Percentiles rank a stretch among this genome's conserved stretches.
These are phyloP conservation scores for Lacerta agilis DNA, from an alignment of 2,797 vertebrate genomes.

Conservation along the genomic window DNA sequence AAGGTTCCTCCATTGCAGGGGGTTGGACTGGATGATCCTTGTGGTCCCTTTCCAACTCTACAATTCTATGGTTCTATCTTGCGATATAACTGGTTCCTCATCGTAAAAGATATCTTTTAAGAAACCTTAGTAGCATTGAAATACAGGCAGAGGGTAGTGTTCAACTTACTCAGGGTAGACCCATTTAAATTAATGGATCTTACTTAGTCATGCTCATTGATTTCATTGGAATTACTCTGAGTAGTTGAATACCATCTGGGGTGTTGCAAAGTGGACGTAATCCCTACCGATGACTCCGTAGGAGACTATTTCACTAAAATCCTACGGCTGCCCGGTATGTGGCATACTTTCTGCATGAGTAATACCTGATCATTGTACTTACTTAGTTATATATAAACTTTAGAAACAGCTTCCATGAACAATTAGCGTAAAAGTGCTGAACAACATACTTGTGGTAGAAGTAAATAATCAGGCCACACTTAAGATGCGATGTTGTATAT, in stretches of 20 bases:
- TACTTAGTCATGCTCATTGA: too few relatives aligned
- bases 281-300: neutral
- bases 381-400: slow-evolving; percentile 6
- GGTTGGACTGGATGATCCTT: too few relatives aligned
- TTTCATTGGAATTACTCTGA: too few relatives aligned
- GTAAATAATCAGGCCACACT: neutral
- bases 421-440: neutral
- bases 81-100: neutral
- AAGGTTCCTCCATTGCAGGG: too few relatives aligned
- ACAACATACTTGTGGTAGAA: neutral
- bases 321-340: neutral
- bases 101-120: neutral
- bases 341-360: slow-evolving; percentile 1
- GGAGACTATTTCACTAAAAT: slow-evolving; percentile 5
- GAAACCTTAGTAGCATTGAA: neutral
- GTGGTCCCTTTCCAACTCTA: too few relatives aligned
- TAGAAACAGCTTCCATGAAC: neutral
- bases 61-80: neutral
- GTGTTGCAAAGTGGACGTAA: neutral
- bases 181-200: too few relatives aligned
- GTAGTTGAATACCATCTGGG: too few relatives aligned
- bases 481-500: neutral
- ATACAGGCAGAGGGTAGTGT: neutral
- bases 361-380: neutral
- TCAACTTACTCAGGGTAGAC: too few relatives aligned